Conservation (phyloP, 2,888 invertebrate genomes). For the Volucella inanis region DNA sequence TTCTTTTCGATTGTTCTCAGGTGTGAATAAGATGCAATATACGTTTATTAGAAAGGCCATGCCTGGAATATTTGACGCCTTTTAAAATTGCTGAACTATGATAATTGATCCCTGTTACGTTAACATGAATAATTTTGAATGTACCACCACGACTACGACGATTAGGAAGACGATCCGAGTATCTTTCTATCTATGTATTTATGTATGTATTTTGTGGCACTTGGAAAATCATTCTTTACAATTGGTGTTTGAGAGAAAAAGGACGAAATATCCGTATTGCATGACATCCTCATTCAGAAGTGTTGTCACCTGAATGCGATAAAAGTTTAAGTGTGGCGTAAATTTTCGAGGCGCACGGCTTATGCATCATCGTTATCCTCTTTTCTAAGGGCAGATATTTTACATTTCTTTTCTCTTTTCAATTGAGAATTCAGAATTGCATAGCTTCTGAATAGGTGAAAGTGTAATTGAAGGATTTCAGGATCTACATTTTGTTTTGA, state of each 20-base stretch:
- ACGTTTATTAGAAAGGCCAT: constrained; percentile 77
- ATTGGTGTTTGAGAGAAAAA: constrained; percentile 21
- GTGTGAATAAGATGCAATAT: constrained; percentile 83
- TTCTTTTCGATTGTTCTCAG: constrained; percentile 80
- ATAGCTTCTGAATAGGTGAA: constrained; percentile 44
- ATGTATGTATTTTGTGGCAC: constrained; percentile 10
- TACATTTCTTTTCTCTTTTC: constrained; percentile 8
- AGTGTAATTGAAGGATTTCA: constrained; percentile 49
- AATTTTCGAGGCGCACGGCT: constrained; percentile 68
- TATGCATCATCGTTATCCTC: constrained; percentile 69
- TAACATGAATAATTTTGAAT: constrained; percentile 83
- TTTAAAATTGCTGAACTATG: constrained; percentile 82
- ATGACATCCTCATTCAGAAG: constrained; percentile 42
- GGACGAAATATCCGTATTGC: constrained; percentile 32
- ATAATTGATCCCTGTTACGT: constrained; percentile 83
- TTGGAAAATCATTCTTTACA: constrained; percentile 29
- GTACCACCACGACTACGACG: constrained; percentile 73
- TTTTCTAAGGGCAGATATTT: constrained; percentile 29
- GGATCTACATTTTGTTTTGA: neutral
- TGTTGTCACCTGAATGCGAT: constrained; percentile 67
- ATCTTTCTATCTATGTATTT: constrained; percentile 64
- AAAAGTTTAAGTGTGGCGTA: constrained; percentile 59
- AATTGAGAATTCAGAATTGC: constrained; percentile 47
- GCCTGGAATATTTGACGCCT: constrained; percentile 78
- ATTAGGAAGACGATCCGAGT: too few species aligned